Evolutionary conservation across 2,113 vertebrate species (phyloP).

Genomic region (Lamprotornis superbus): DNA sequence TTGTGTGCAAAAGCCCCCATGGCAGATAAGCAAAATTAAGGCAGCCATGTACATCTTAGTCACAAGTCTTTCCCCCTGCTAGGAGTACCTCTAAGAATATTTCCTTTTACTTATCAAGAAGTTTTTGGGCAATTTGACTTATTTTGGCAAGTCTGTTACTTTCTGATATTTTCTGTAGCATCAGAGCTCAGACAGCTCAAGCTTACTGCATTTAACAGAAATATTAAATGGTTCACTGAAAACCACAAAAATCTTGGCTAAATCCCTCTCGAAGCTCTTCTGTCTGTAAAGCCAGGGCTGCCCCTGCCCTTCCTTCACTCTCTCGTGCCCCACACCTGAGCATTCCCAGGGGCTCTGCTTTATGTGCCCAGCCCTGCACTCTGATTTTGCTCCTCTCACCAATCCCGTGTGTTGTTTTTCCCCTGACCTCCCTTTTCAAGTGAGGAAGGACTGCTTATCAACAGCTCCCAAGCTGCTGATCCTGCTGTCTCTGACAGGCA

Average conservation of each 20-base stretch:
- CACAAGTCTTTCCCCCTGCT: not conserved
- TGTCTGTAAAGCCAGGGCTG: not conserved
- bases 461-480: constrained; percentile 10
- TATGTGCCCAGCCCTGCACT: not conserved
- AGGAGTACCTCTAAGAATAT: not conserved
- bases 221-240: not conserved
- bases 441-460: not conserved
- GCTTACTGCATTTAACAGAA: not conserved
- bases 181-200: not conserved
- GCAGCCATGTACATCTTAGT: not conserved
- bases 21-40: not conserved
- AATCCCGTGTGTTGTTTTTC: not conserved
- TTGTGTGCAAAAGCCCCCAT: not conserved
- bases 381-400: not conserved
- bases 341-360: not conserved
- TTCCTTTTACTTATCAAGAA: not conserved
- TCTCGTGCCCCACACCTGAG: not conserved
- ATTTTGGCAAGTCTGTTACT: not conserved
- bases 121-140: not conserved
- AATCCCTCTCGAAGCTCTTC: not conserved
- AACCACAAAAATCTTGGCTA: not conserved
- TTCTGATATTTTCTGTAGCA: not conserved
- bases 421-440: not conserved
- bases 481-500: not conserved
- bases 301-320: not conserved